Conservation (phyloP, 2,888 invertebrate species). For the Sarcophaga rosellei region DNA sequence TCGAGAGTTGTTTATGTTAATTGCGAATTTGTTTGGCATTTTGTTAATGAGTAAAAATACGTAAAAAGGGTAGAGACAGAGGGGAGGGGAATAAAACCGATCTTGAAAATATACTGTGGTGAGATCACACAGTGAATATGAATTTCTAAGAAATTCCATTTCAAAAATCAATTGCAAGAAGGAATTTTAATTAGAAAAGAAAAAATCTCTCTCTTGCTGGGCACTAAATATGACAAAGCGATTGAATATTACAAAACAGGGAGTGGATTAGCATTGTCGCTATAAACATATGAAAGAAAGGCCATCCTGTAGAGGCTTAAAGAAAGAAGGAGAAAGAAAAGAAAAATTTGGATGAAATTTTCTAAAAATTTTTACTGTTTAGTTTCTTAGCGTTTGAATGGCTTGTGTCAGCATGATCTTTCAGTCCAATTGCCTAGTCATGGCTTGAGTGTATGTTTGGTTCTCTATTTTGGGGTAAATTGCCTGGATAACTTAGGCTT, state of each 20-base stretch:
- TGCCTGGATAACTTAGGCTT: slow-evolving; percentile 35
- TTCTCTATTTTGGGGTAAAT: neutral
- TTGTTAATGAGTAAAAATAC: slow-evolving; percentile 50
- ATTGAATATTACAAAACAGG: no score
- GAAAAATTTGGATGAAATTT: neutral
- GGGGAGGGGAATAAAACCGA: slow-evolving; percentile 22
- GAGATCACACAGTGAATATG: no score
- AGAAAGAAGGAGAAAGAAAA: neutral
- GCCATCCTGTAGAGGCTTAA: no score
- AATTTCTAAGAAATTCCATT: no score
- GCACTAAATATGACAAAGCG: no score
- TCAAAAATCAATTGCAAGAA: no score
- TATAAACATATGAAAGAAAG: no score
- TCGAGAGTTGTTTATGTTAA: slow-evolving; percentile 66
- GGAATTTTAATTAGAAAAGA: no score
- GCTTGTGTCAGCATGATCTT: neutral
- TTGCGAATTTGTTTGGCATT: slow-evolving; percentile 68
- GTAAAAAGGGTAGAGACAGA: no score
- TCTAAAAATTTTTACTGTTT: neutral
- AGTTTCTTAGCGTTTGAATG: neutral
- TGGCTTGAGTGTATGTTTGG: neutral
- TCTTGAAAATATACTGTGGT: neutral
- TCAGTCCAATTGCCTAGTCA: neutral
- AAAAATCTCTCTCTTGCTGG: no score
- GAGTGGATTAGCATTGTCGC: no score